Conservation (phyloP, 2,797 vertebrate species). For the Anniella stebbinsi region DNA sequence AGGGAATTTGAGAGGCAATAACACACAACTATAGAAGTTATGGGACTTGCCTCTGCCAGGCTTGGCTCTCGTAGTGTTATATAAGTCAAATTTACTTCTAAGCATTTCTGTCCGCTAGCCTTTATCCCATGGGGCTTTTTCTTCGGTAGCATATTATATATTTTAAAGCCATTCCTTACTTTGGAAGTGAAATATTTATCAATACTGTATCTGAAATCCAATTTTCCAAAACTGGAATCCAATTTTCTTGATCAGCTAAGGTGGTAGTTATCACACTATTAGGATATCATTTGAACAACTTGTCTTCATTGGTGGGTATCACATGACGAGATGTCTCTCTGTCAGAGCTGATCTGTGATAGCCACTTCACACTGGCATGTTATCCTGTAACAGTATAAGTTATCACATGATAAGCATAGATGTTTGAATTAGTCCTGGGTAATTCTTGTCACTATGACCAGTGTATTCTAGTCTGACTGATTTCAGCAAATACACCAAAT, state of each 20-base stretch:
- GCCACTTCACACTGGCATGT: neutral
- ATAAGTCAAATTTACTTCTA: neutral
- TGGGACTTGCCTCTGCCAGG: neutral
- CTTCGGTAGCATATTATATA: neutral
- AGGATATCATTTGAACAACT: neutral
- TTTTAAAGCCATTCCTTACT: neutral
- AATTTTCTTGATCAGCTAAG: neutral
- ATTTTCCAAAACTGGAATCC: conserved; percentile 1
- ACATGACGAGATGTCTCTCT: neutral
- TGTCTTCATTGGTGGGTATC: neutral
- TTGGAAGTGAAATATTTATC: neutral
- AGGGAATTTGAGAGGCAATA: neutral
- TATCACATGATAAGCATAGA: neutral
- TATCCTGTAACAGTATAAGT: neutral
- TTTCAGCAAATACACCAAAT: conserved; percentile 16
- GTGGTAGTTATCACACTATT: neutral
- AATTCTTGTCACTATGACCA: neutral
- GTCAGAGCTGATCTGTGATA: neutral
- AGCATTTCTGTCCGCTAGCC: neutral
- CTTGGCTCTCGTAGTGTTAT: neutral
- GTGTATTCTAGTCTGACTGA: neutral
- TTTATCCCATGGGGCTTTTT: neutral
- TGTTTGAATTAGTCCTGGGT: neutral
- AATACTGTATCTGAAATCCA: neutral
- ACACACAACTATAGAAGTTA: neutral